These are phyloP conservation scores for Poecile montanus DNA, from an alignment of 2,797 vertebrate genomes.

Conservation along the genomic window DNA sequence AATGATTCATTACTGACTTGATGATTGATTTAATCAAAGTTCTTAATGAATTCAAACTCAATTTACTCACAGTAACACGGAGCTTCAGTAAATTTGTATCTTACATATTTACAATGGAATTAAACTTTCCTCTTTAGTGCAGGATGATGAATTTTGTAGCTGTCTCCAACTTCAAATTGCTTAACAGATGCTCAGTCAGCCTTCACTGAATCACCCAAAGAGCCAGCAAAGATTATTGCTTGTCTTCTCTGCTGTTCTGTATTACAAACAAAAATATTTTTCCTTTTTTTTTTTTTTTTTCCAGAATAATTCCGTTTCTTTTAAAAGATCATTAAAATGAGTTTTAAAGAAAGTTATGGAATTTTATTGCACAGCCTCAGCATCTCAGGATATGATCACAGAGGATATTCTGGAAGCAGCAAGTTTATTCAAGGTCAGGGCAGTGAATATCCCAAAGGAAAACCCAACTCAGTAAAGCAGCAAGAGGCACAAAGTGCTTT, in stretches of 20 bases:
- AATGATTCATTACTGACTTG: neutral
- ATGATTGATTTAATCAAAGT: neutral
- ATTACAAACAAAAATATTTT: neutral
- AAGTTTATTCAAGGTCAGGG: neutral
- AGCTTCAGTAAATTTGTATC: neutral
- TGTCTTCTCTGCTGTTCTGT: neutral
- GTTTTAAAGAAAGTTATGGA: neutral
- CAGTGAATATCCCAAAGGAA: neutral
- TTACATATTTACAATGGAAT: neutral
- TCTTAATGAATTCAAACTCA: slow-evolving; percentile 38
- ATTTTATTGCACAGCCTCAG: neutral
- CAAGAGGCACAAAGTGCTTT: neutral
- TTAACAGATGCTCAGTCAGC: slow-evolving; percentile 6
- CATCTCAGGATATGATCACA: neutral
- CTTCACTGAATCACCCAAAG: neutral
- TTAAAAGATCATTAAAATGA: neutral
- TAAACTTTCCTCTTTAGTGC: neutral
- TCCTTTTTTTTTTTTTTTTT: neutral
- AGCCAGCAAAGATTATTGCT: neutral
- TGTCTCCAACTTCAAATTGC: neutral
- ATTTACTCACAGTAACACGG: neutral
- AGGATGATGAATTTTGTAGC: slow-evolving; percentile 21
- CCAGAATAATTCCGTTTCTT: neutral
- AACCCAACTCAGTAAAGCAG: neutral
- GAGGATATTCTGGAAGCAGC: neutral